Evolutionary conservation across 92 coral and sea anemone species (phyloP).

Genomic region (Blastomussa wellsi): DNA sequence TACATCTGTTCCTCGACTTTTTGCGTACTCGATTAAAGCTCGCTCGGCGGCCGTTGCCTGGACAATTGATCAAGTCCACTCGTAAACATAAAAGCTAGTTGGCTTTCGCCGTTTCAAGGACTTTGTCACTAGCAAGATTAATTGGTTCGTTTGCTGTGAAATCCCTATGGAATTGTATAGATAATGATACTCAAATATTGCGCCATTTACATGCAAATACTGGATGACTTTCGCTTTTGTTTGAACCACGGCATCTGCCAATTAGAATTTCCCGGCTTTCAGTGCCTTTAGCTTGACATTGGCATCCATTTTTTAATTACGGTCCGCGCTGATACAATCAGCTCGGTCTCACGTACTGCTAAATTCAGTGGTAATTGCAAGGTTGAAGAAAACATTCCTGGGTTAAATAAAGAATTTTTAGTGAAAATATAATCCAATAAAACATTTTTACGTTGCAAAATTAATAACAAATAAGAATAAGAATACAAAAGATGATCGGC

Average conservation of each 20-base stretch:
- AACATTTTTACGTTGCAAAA: neutral
- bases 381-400: neutral
- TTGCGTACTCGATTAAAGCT: neutral
- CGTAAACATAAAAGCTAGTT: neutral
- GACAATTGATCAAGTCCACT: neutral
- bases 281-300: neutral
- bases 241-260: neutral
- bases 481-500: neutral
- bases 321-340: neutral
- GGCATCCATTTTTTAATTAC: neutral
- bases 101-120: neutral
- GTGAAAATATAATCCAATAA: neutral
- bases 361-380: neutral
- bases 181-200: conserved; percentile 45
- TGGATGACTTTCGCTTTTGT: conserved; percentile 21
- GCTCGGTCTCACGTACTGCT: neutral
- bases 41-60: neutral
- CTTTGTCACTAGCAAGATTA: conserved; percentile 21
- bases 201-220: conserved; percentile 40
- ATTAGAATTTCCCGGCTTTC: conserved; percentile 3
- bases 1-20: neutral
- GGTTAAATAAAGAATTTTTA: neutral
- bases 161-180: neutral
- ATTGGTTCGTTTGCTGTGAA: conserved; percentile 17
- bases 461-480: neutral